These are phyloP conservation scores for Heterochromis multidens DNA, from an alignment of 2,113 vertebrate species.

Conservation along the genomic window DNA sequence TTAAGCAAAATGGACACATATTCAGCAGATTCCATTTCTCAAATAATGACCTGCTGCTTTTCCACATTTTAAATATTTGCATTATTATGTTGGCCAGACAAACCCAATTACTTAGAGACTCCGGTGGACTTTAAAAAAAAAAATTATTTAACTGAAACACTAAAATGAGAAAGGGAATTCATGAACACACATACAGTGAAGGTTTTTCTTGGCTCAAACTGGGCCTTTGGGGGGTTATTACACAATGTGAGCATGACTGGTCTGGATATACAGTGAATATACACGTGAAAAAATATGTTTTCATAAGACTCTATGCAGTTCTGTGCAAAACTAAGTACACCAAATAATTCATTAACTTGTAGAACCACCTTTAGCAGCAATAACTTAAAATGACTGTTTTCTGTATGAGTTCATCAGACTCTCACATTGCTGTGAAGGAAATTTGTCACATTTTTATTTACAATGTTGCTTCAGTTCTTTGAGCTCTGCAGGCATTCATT, in stretches of 20 bases:
- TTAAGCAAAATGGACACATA: not conserved
- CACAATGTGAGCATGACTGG: not conserved
- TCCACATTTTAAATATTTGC: not conserved
- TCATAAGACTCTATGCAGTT: not conserved
- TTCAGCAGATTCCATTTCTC: not conserved
- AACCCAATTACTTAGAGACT: not conserved
- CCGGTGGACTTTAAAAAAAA: too few relatives aligned
- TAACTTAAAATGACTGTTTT: too few relatives aligned
- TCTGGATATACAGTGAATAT: not conserved
- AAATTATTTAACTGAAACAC: not conserved
- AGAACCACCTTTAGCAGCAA: too few relatives aligned
- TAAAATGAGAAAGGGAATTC: not conserved
- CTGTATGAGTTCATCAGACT: too few relatives aligned
- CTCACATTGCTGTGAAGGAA: too few relatives aligned
- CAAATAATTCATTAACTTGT: not conserved
- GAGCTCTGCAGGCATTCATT: too few relatives aligned
- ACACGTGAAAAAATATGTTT: not conserved
- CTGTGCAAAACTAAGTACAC: not conserved
- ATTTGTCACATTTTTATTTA: too few relatives aligned
- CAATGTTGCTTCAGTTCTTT: too few relatives aligned
- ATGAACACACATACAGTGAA: not conserved
- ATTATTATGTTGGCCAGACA: not conserved
- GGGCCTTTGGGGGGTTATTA: not conserved
- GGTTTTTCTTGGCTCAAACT: not conserved
- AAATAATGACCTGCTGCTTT: not conserved